Conservation (phyloP, 2,888 invertebrate genomes). For the Lepidocyrtinus sp. region DNA sequence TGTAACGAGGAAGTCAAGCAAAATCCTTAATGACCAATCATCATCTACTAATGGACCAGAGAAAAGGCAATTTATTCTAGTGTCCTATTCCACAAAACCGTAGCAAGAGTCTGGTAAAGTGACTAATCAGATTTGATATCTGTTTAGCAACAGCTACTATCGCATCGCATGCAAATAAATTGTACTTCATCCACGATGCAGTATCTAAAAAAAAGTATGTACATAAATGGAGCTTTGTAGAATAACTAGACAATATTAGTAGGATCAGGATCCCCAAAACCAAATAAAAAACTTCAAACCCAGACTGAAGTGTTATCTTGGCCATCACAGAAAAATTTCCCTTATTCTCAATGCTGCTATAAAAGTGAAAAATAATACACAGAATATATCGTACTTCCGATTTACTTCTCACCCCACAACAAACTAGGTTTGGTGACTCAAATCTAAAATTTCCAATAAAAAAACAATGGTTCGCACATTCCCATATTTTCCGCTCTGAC, state of each 20-base stretch:
- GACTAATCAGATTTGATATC: no score
- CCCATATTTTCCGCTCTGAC: background rate
- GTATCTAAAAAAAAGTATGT: no score
- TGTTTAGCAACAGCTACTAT: no score
- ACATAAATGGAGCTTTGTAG: no score
- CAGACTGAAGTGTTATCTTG: constrained; percentile 10
- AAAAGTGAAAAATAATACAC: background rate
- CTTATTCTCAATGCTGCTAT: background rate
- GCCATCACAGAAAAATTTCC: background rate
- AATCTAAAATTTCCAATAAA: constrained; percentile 8
- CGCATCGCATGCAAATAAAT: no score
- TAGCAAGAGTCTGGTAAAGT: no score
- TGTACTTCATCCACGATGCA: no score
- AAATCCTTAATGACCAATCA: background rate
- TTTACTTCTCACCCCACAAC: constrained; percentile 5
- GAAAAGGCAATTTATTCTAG: background rate
- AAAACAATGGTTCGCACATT: background rate
- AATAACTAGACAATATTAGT: no score
- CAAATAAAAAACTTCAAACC: no score
- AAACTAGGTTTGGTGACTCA: background rate
- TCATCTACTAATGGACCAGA: background rate
- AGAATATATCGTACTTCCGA: constrained; percentile 11
- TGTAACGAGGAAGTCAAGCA: background rate
- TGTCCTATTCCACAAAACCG: no score
- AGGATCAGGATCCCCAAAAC: no score